Base-by-base conservation (phyloP, 1,140 invertebrate genomes). In the Drosophila funebris region DNA sequence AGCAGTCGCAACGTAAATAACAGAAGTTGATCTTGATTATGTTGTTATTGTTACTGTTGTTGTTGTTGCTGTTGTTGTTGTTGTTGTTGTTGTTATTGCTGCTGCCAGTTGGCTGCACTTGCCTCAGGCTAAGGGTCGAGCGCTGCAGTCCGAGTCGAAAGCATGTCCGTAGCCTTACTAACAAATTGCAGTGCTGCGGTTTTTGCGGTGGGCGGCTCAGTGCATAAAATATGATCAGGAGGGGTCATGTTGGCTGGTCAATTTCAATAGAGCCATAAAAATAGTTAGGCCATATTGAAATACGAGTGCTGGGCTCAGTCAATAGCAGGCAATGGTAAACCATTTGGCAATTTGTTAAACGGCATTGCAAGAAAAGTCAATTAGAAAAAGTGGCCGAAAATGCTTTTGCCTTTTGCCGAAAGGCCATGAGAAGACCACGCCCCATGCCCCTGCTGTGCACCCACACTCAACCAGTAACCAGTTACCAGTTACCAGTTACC, bases 231-330 rank as follows among this genome's bases (percentile, higher is more conserved):
- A 76, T 68, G 54, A 27, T 44, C 72, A 76, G 67, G 72, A 77
- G 39, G 52, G 24, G 31, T 52, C 60, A 53, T 61, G 68, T 72
- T 61, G 13, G 39, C 54, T 56, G 76, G 41, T 44, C 69, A 52
- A 44, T 43, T 76, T 76, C 69, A 72, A 63, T 75, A 48, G 41
- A 62, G 56, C 50, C 77, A 76, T 68, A 81, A 73, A 80, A 80
- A 68, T 56, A 73, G 72, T 63, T 41, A 39, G 67, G 56, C 67
- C 61, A 76, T 70, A 76, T 53, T 62, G 46, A 80, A 80, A 81
- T 67, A 76, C 63, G 46, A 69, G 53, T 18, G 31, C n/a, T 39
- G 44, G 37, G 44, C 43, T 9, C 48, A 56, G 62, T 61, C 56
- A 77, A 39, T 36, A 31, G 44, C 52, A 60, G 58, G 44, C 54